Base-by-base conservation (phyloP, 2,888 invertebrate species). In the Sialis fuliginosa region DNA sequence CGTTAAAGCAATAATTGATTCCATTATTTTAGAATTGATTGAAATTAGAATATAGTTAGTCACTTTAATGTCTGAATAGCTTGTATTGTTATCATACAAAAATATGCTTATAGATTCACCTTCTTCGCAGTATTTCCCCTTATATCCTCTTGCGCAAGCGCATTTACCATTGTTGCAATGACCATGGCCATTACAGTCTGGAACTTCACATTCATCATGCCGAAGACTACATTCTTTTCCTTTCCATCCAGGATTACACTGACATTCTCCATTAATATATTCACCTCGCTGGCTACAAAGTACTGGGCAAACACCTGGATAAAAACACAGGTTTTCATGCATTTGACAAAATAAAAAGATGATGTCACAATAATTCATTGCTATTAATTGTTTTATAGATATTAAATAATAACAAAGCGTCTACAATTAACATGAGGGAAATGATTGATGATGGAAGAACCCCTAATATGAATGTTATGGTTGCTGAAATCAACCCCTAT, bases 231-330 rank as follows among this genome's bases (percentile, higher is more conserved):
- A 98, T 65, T 98, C 97, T 59, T 87, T 87, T 54, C 97, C 97
- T 67, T 95, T 97, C 95, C 95, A 98, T 42, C 95, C 95, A 4
- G 90, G 87, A 66, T 95, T 92, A 65, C 97, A 98, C 59, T 90
- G 87, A 62, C 97, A 98, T 64, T 89, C 86, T 39, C 97, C 96
- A 59, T 91, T 89, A 55, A 89, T 87, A 65, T 96, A 97, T 62
- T 93, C 89, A 34, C 98, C 98, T 53, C 92, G 83, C 61, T 95
- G 95, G 60, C 86, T 91, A 70, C 98, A 99, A 46, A 98, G 69
- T 4, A 95, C 90, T 44, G 97, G 97, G 60, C 97, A 98, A 37
- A 93, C 88, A 67, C 83, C 89, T 89, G 58, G 50, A 53, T 52
- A 52, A 55, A 44, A 51, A 41, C 22, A 54, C 30, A 51, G 51